Evolutionary conservation across 2,113 vertebrate genomes (phyloP).

Genomic region (Heterotilapia buettikoferi): DNA sequence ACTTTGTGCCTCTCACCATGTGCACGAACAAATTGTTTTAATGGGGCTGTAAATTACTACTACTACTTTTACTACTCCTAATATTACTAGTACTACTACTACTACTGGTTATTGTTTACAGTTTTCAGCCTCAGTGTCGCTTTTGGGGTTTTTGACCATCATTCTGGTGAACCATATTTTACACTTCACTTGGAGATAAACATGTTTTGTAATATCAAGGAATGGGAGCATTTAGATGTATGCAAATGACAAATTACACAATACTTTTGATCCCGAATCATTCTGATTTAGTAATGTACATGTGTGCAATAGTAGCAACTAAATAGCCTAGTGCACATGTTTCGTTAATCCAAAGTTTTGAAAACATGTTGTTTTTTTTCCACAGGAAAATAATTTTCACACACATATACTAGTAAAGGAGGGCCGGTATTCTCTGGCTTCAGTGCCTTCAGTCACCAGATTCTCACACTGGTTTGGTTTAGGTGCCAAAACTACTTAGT

Average conservation of each 20-base stretch:
- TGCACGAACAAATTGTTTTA: background rate
- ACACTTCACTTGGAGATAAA: background rate
- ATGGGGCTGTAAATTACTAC: background rate
- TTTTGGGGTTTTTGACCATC: background rate
- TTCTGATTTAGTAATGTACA: background rate
- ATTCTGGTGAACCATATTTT: background rate
- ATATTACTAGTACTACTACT: background rate
- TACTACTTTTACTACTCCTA: background rate
- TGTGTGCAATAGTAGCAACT: background rate
- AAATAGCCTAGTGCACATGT: background rate
- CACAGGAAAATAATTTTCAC: background rate
- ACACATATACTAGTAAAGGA: background rate
- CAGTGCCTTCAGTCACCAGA: background rate
- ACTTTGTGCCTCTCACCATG: background rate
- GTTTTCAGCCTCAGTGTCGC: background rate
- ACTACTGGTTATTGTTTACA: background rate
- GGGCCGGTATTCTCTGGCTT: background rate
- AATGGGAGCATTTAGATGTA: background rate
- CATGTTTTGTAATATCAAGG: background rate
- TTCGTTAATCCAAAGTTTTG: background rate
- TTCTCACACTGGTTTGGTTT: background rate
- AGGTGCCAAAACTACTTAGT: background rate
- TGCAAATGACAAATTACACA: background rate
- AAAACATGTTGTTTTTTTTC: background rate
- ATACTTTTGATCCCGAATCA: background rate